phyloP scores from a whole-genome alignment of 2,113 vertebrate species.

The Trinectes maculatus region DNA sequence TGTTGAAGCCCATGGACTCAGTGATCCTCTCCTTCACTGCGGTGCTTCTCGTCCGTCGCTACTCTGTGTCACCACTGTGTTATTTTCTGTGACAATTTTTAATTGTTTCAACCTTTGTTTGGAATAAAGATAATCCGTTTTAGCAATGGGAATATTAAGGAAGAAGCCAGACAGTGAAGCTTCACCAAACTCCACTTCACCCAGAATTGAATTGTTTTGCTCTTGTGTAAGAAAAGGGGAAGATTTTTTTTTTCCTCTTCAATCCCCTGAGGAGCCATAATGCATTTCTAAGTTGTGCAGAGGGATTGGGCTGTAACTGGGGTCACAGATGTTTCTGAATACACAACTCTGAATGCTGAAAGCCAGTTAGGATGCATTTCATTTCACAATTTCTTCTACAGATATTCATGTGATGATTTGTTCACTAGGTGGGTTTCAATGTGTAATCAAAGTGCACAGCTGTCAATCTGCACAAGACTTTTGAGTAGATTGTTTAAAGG shows the following conservation, averaged over 20 bases:
- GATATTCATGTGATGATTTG: no score
- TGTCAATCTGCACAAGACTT: slow-evolving; percentile 28
- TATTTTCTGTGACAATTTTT: slow-evolving; percentile 1
- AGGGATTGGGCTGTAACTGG: slow-evolving; percentile 29
- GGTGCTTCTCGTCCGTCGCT: slow-evolving; percentile 5
- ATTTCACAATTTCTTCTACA: no score
- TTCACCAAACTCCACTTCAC: slow-evolving; percentile 16
- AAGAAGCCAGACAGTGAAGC: slow-evolving; percentile 20
- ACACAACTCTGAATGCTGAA: slow-evolving; percentile 35
- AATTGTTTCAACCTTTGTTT: slow-evolving; percentile 3
- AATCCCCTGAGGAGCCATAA: slow-evolving; percentile 47
- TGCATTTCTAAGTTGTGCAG: slow-evolving; percentile 38
- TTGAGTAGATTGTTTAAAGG: slow-evolving; percentile 16
- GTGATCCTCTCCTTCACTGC: slow-evolving; percentile 18
- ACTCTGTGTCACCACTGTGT: slow-evolving; percentile 21
- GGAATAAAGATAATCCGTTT: neutral
- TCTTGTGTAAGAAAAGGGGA: slow-evolving; percentile 47
- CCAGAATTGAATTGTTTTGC: slow-evolving; percentile 37
- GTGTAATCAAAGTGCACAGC: slow-evolving; percentile 2
- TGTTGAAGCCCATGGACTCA: slow-evolving; percentile 19
- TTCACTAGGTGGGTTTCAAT: no score
- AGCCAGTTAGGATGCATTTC: slow-evolving; percentile 51
- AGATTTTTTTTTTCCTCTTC: slow-evolving; percentile 65
- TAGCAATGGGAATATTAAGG: neutral
- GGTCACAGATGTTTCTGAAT: slow-evolving; percentile 62